phyloP scores from a whole-genome alignment of 2,888 invertebrate genomes.

The Sminthurinus aureus region DNA sequence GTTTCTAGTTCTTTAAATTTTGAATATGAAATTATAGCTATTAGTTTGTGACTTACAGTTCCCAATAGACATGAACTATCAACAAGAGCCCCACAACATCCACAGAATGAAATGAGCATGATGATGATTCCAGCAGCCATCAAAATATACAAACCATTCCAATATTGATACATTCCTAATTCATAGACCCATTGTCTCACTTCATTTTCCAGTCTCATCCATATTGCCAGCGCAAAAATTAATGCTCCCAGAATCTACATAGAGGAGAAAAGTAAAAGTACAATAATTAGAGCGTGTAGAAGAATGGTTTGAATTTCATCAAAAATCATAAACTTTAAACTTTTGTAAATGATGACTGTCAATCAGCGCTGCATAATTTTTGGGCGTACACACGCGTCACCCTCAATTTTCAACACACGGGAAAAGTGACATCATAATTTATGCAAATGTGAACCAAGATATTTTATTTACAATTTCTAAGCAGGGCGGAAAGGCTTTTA shows the following conservation, averaged over 20 bases:
- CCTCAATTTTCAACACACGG: no score
- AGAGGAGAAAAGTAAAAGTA: no score
- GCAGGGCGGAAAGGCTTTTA: no score
- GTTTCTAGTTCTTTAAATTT: neutral
- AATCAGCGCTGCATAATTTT: no score
- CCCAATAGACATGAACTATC: slow-evolving; percentile 75
- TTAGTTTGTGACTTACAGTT: slow-evolving; percentile 69
- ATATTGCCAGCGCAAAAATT: slow-evolving; percentile 79
- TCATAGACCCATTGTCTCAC: slow-evolving; percentile 83
- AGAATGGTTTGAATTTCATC: no score
- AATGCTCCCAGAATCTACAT: slow-evolving; percentile 78
- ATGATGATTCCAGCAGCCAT: slow-evolving; percentile 75
- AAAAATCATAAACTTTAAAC: no score
- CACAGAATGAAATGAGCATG: slow-evolving; percentile 80
- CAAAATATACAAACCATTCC: slow-evolving; percentile 84
- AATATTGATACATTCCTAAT: slow-evolving; percentile 77
- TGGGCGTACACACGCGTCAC: no score
- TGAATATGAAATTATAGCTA: neutral
- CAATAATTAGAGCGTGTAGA: no score
- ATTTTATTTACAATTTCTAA: no score
- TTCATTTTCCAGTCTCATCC: slow-evolving; percentile 82
- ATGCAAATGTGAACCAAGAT: no score
- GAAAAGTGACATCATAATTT: no score
- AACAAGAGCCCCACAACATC: slow-evolving; percentile 83
- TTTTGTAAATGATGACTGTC: no score